Evolutionary conservation across 2,797 vertebrate species (phyloP), one percentile per base, ranked within the genome.

Genomic region (Enteromius thamalakanensis): DNA sequence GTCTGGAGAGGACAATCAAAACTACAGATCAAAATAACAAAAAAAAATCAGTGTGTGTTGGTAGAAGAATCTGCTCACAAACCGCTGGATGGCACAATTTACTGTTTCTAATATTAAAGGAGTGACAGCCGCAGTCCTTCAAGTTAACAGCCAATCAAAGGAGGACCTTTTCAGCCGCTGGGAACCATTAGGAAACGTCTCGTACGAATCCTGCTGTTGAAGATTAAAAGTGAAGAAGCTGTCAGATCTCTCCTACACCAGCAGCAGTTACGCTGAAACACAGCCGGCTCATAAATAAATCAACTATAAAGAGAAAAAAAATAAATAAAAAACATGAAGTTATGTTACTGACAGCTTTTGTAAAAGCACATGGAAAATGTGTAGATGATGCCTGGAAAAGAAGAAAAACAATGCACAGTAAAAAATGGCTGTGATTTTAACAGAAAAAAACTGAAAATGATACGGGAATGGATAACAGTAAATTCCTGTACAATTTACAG

Each of bases 151-250:
- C 12, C 21, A 79, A 68, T 34, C 64, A 55, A 42, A 55, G 21
- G 7, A 40, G n/a, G 32, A 55, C 11, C 49, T 79, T 40, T 51
- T 8, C n/a, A 68, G n/a, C 32, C 11, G 0, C 51, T 40, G 51
- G 21, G 21, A 58, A 26, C 53, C 77, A 19, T 3, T 26, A 14
- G 49, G 32, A 68, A 19, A n/a, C 12, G 6, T n/a, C 19, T 47
- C 6, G 9, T 19, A 11, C 3, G 19, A 65, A 49, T 51, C 62
- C 12, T 17, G 77, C 64, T 40, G n/a, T 79, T 55, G 77, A 79
- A 79, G 47, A 69, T 69, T 79, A 69, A 79, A 26, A 40, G 62
- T 7, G 7, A 37, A 51, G 76, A 67, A 34, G 62, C 19, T 67
- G 47, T 79, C 77, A 69, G 14, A 55, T 34, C 17, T 79, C 62